Percentiles rank a stretch among this genome's conserved stretches.
phyloP scores from a whole-genome alignment of 2,113 vertebrate species.

The Ahaetulla prasina region DNA sequence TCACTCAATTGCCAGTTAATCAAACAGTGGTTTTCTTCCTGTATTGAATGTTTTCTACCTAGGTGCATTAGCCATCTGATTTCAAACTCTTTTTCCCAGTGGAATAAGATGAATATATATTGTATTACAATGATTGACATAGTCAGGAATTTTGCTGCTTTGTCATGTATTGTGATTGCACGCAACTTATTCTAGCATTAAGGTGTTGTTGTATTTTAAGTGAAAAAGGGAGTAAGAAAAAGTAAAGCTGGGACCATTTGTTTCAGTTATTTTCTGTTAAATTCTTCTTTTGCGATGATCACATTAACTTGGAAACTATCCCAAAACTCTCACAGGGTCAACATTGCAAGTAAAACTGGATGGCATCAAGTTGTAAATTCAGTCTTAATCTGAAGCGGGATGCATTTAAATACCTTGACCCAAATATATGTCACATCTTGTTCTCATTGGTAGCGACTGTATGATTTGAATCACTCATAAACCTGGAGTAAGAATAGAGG shows the following conservation, averaged over 20 bases:
- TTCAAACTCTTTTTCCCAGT: conserved; percentile 41
- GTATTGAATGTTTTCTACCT: conserved; percentile 25
- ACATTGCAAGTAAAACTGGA: not conserved
- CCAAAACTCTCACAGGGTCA: not conserved
- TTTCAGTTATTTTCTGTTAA: not conserved
- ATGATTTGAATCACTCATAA: not conserved
- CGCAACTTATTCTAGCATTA: conserved; percentile 29
- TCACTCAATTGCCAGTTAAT: not conserved
- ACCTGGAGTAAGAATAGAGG: not conserved
- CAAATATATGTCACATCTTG: not conserved
- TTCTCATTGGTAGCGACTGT: not conserved
- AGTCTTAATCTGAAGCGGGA: not conserved
- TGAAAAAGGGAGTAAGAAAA: fast-evolving
- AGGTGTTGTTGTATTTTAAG: not conserved
- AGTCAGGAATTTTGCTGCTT: conserved; percentile 45
- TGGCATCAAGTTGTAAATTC: not conserved
- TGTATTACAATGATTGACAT: conserved; percentile 27
- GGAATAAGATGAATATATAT: conserved; percentile 50
- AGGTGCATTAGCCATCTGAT: conserved; percentile 36
- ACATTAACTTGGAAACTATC: not conserved
- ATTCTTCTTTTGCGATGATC: not conserved
- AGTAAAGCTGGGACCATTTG: fast-evolving
- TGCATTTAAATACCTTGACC: not conserved
- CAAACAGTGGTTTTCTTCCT: conserved; percentile 29
- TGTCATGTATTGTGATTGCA: conserved; percentile 41